phyloP scores from a whole-genome alignment of 1,140 invertebrate species.

The Zaprionus camerounensis region DNA sequence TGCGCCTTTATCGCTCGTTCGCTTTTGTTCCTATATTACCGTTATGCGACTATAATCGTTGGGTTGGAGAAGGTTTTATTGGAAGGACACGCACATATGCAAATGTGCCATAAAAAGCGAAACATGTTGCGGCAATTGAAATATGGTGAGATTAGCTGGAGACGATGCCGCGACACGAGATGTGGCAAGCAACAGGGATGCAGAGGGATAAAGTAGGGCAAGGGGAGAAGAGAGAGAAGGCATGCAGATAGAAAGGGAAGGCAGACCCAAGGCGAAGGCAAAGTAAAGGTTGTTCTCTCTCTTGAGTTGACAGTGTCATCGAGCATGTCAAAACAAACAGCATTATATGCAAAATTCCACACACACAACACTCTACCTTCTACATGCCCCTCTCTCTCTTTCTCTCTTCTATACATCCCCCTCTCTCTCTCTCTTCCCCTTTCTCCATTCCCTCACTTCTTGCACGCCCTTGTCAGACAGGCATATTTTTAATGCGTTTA shows the following conservation, averaged over 20 bases:
- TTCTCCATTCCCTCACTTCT: not conserved
- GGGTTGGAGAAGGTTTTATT: constrained; percentile 26
- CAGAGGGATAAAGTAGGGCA: not conserved
- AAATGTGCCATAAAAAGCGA: constrained; percentile 54
- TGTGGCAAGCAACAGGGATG: not conserved
- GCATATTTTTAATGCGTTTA: constrained; percentile 84
- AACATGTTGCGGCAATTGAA: constrained; percentile 64
- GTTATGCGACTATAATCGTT: constrained; percentile 43
- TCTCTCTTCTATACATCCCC: not conserved
- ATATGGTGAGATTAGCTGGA: constrained; percentile 56
- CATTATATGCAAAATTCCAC: constrained; percentile 73
- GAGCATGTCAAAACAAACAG: constrained; percentile 83
- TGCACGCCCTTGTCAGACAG: constrained; percentile 32
- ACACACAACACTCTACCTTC: not conserved
- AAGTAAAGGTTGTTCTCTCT: not conserved
- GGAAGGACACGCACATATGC: constrained; percentile 48
- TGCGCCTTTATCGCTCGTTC: constrained; percentile 24
- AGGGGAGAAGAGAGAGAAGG: not conserved
- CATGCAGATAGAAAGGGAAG: not conserved
- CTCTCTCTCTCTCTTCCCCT: not conserved
- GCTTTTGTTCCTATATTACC: constrained; percentile 32
- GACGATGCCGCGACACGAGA: not conserved
- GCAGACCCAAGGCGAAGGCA: not conserved
- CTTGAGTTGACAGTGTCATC: constrained; percentile 71
- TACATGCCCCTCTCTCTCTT: not conserved